Evolutionary conservation across 2,888 invertebrate genomes (phyloP).

Genomic region (Ophion slaviceki): DNA sequence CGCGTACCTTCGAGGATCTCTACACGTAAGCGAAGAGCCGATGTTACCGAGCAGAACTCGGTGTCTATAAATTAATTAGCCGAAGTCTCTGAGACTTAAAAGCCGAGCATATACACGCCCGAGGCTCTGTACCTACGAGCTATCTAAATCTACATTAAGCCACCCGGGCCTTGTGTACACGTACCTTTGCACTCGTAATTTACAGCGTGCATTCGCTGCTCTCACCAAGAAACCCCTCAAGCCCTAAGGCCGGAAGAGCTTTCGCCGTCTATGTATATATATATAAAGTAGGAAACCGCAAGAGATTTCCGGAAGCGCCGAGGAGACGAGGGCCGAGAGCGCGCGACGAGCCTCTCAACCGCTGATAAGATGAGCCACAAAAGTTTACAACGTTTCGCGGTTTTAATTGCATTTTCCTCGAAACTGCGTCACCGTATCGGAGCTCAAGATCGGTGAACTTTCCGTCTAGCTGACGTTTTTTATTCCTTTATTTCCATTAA

Average conservation of each 20-base stretch:
- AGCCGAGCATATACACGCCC: conserved; percentile 71
- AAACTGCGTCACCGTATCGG: not conserved
- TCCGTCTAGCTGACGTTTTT: not conserved
- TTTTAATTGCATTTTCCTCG: conserved; percentile 9
- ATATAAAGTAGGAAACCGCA: conserved; percentile 34
- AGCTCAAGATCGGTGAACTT: not conserved
- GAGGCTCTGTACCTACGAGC: conserved; percentile 65
- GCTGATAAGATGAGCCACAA: conserved; percentile 25
- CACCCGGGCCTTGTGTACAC: conserved; percentile 69
- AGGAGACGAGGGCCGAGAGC: conserved; percentile 41
- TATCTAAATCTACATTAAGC: conserved; percentile 81
- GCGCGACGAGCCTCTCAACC: conserved; percentile 30
- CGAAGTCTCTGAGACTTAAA: conserved; percentile 79
- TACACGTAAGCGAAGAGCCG: conserved; percentile 3
- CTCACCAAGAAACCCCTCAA: conserved; percentile 55
- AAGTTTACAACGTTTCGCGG: conserved; percentile 26
- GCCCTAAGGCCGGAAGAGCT: conserved; percentile 38
- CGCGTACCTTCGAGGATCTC: conserved; percentile 14
- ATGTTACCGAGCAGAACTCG: conserved; percentile 67
- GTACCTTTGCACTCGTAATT: conserved; percentile 74
- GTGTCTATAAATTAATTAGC: conserved; percentile 82
- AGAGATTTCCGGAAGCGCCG: conserved; percentile 43
- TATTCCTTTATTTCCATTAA: not conserved
- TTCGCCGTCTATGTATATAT: not conserved
- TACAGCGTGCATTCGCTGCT: conserved; percentile 68